phyloP scores from a whole-genome alignment of 2,888 invertebrate genomes.

The Pachymerium ferrugineum region DNA sequence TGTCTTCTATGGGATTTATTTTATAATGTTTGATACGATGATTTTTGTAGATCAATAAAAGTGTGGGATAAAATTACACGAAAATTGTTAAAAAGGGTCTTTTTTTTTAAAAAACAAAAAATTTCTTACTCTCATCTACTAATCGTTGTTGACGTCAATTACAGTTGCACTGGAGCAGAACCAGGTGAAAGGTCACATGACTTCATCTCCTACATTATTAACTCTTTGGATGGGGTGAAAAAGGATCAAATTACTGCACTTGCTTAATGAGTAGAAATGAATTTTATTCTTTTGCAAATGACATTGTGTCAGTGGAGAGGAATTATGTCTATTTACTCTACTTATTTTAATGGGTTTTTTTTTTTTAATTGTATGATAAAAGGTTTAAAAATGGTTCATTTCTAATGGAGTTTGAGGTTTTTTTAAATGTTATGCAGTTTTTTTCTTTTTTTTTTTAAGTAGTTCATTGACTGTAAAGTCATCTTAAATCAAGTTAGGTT shows the following conservation, averaged over 20 bases:
- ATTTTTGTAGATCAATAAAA: no score
- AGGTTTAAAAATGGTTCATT: no score
- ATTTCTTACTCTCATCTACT: slow-evolving; percentile 1
- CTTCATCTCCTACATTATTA: slow-evolving; percentile 3
- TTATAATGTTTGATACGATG: neutral
- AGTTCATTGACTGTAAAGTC: neutral
- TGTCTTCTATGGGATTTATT: no score
- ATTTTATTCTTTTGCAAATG: no score
- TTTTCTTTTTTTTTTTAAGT: neutral
- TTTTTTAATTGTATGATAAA: no score
- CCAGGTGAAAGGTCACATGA: slow-evolving; percentile 5
- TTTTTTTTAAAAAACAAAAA: neutral
- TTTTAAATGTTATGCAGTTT: no score
- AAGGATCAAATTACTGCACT: neutral
- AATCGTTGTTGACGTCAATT: neutral
- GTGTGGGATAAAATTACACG: no score
- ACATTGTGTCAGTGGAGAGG: neutral
- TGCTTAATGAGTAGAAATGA: slow-evolving; percentile 5
- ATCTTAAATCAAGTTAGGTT: neutral
- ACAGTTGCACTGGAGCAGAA: neutral
- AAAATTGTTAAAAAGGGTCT: no score
- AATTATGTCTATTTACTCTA: no score
- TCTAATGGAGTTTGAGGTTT: no score
- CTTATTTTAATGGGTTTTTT: no score
- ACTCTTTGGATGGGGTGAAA: neutral